Conservation (phyloP, 2,888 invertebrate genomes). For the Eristalis tenax region DNA sequence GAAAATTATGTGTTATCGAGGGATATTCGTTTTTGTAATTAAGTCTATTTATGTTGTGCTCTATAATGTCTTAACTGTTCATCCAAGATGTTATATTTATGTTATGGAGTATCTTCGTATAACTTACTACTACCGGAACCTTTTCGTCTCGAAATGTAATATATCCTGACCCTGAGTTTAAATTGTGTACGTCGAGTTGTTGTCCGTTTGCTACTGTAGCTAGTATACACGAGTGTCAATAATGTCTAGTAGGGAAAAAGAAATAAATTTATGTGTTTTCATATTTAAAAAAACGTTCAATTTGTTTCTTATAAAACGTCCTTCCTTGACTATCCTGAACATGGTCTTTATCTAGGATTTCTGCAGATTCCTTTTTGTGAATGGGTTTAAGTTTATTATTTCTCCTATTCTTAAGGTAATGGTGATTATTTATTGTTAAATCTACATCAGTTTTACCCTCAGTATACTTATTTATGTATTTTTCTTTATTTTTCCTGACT, state of each 20-base stretch:
- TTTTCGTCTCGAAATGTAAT: conserved; percentile 13
- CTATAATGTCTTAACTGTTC: no score
- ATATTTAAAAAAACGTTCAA: conserved; percentile 13
- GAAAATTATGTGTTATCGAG: conserved; percentile 9
- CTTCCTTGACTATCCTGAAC: conserved; percentile 10
- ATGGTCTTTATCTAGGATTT: conserved; percentile 15
- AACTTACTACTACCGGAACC: conserved; percentile 1
- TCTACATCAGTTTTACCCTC: conserved; percentile 14
- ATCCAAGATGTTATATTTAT: no score
- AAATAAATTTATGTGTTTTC: conserved; percentile 17
- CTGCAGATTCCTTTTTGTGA: conserved; percentile 1
- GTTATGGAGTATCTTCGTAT: neutral
- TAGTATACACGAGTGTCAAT: conserved; percentile 2
- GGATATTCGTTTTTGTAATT: no score
- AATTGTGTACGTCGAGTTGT: conserved; percentile 2
- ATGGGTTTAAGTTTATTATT: no score
- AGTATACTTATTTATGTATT: conserved; percentile 21
- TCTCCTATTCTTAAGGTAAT: conserved; percentile 11
- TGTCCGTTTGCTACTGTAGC: neutral
- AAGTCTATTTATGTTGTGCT: conserved; percentile 22
- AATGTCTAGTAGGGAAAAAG: no score
- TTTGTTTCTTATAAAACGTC: conserved; percentile 25
- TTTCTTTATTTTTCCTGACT: conserved; percentile 15
- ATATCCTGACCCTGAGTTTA: conserved; percentile 12
- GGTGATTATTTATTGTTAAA: conserved; percentile 3